Evolutionary conservation across 2,113 vertebrate genomes (phyloP).

Genomic region (Excalfactoria chinensis): DNA sequence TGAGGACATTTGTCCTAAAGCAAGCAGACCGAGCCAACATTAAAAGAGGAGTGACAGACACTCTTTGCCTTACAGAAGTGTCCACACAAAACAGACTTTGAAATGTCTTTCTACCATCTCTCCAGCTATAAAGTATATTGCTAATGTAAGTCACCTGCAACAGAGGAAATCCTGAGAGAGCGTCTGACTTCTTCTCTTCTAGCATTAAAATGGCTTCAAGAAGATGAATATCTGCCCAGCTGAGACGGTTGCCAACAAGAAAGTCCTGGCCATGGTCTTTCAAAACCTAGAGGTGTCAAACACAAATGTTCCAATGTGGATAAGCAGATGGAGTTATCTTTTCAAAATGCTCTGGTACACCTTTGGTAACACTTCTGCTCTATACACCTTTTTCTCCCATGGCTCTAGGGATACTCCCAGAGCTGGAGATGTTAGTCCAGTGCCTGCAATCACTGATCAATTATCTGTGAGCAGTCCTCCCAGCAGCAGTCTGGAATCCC

Average conservation of each 20-base stretch:
- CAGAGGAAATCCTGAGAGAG: constrained; percentile 82
- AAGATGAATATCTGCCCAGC: constrained; percentile 85
- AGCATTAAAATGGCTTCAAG: constrained; percentile 87
- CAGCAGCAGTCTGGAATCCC: background rate
- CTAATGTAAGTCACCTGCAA: constrained; percentile 81
- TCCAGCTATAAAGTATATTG: background rate
- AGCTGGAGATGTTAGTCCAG: background rate
- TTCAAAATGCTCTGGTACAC: background rate
- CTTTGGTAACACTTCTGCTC: background rate
- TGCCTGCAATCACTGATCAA: background rate
- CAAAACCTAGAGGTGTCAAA: constrained; percentile 73
- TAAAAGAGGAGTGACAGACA: background rate
- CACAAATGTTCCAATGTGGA: background rate
- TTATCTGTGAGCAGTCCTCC: background rate
- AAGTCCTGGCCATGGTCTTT: constrained; percentile 68
- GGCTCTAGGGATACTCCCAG: background rate
- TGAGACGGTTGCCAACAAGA: constrained; percentile 86
- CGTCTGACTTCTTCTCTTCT: constrained; percentile 83
- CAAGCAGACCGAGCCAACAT: background rate
- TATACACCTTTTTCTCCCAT: background rate
- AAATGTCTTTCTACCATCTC: background rate
- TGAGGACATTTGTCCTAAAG: background rate
- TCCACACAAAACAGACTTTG: background rate
- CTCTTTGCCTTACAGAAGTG: background rate
- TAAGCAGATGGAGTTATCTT: background rate